These are phyloP conservation scores for Yponomeuta evonymella DNA, from an alignment of 2,888 invertebrate genomes.

Conservation along the genomic window DNA sequence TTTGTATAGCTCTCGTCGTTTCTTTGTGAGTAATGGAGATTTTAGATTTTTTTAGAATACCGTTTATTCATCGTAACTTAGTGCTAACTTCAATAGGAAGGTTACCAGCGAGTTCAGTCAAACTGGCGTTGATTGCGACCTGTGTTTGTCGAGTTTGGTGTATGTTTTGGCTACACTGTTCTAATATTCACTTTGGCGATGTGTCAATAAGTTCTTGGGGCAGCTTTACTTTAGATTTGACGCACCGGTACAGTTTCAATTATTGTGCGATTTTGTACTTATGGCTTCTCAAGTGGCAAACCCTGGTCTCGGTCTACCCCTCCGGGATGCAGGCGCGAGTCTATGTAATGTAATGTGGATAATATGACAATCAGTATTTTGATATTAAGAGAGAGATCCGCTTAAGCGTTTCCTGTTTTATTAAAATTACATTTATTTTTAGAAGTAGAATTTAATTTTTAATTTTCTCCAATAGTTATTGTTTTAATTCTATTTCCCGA, in stretches of 20 bases:
- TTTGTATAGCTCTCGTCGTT: constrained; percentile 5
- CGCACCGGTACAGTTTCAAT: not conserved
- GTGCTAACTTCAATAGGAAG: not conserved
- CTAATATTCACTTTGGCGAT: no score
- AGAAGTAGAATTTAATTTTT: constrained; percentile 8
- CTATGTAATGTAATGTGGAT: not conserved
- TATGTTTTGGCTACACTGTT: not conserved
- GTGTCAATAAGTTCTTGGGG: not conserved
- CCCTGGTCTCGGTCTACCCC: no score
- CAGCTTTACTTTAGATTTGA: constrained; percentile 8
- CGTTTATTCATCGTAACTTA: not conserved
- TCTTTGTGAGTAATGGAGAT: constrained; percentile 2
- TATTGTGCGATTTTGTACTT: not conserved
- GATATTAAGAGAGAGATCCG: not conserved
- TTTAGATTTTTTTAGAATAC: constrained; percentile 3
- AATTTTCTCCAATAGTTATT: not conserved
- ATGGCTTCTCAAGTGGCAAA: not conserved
- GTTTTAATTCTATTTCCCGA: constrained; percentile 18
- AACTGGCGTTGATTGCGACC: constrained; percentile 14
- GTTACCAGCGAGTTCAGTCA: constrained; percentile 7
- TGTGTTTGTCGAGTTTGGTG: not conserved
- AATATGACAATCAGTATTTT: constrained; percentile 10
- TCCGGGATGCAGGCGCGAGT: no score
- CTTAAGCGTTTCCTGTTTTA: not conserved
- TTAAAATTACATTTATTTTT: constrained; percentile 6